phyloP scores from a whole-genome alignment of 2,113 vertebrate species.

The Plectropomus leopardus region DNA sequence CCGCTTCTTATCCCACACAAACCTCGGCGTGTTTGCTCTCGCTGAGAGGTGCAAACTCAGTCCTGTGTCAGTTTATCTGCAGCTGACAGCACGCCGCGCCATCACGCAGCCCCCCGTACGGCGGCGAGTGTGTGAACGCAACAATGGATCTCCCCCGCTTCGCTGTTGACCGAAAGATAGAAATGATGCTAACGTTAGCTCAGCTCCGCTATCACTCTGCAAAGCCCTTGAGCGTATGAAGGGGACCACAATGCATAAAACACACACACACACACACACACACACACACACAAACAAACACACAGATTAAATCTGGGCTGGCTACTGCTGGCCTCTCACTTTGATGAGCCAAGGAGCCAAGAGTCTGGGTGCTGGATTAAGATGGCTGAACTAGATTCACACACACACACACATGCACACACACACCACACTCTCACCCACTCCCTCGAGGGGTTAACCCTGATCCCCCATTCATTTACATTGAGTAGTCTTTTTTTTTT shows the following conservation, averaged over 20 bases:
- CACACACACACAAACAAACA: slow-evolving; percentile 71
- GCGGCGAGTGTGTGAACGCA: slow-evolving; percentile 31
- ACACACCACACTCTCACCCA: slow-evolving; percentile 38
- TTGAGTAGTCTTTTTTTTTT: slow-evolving; percentile 75
- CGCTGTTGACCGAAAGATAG: slow-evolving; percentile 63
- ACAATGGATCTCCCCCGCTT: slow-evolving; percentile 41
- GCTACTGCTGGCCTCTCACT: slow-evolving; percentile 77
- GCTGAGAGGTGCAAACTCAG: slow-evolving; percentile 54
- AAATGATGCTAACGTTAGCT: slow-evolving; percentile 70
- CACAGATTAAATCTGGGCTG: slow-evolving; percentile 80
- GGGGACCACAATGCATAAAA: slow-evolving; percentile 56
- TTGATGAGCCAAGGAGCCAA: slow-evolving; percentile 84
- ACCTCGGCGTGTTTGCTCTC: slow-evolving; percentile 39
- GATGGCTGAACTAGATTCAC: slow-evolving; percentile 78
- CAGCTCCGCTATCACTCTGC: slow-evolving; percentile 46
- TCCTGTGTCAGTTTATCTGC: slow-evolving; percentile 54
- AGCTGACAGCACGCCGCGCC: slow-evolving; percentile 38
- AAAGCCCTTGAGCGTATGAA: slow-evolving; percentile 66
- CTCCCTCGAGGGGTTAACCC: slow-evolving; percentile 65
- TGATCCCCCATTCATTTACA: slow-evolving; percentile 79
- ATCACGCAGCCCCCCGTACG: slow-evolving; percentile 1
- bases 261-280: slow-evolving; percentile 46
- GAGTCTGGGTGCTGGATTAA: slow-evolving; percentile 84
- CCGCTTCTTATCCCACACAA: slow-evolving; percentile 12
- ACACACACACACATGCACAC: slow-evolving; percentile 51